phyloP scores from a whole-genome alignment of 2,888 invertebrate genomes.

The Drosophila colorata region DNA sequence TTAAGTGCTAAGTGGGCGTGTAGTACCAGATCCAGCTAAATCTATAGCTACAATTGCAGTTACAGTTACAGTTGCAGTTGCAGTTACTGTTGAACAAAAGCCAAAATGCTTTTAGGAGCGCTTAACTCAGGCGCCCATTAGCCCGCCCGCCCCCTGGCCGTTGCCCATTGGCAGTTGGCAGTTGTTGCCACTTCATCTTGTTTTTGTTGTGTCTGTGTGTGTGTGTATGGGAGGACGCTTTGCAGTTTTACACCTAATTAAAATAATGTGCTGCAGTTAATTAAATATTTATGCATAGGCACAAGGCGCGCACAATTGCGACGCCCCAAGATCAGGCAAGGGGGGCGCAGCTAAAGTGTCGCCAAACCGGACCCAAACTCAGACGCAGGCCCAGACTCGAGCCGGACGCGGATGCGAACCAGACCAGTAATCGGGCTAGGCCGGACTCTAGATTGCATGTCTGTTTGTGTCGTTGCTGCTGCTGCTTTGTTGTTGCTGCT shows the following conservation, averaged over 20 bases:
- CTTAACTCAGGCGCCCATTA: slow-evolving; percentile 22
- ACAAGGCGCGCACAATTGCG: slow-evolving; percentile 49
- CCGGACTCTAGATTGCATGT: slow-evolving; percentile 38
- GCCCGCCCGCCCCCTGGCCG: slow-evolving; percentile 1
- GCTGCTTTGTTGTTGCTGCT: slow-evolving; percentile 28
- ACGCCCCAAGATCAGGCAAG: slow-evolving; percentile 39
- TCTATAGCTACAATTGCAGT: slow-evolving; percentile 14
- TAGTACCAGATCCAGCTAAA: slow-evolving; percentile 24
- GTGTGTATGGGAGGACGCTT: slow-evolving; percentile 29
- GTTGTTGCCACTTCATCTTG: slow-evolving; percentile 29
- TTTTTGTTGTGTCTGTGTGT: slow-evolving; percentile 14
- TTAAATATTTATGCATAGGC: slow-evolving; percentile 85
- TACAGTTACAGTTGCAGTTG: slow-evolving; percentile 20
- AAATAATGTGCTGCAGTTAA: slow-evolving; percentile 86
- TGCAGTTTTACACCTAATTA: slow-evolving; percentile 86
- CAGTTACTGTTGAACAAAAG: slow-evolving; percentile 42
- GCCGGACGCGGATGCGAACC: neutral
- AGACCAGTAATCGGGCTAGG: slow-evolving; percentile 4
- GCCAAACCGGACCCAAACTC: slow-evolving; percentile 27
- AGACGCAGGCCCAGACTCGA: neutral
- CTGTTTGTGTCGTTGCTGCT: slow-evolving; percentile 16
- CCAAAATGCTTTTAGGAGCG: slow-evolving; percentile 49
- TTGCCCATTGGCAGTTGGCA: slow-evolving; percentile 22
- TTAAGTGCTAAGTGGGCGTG: slow-evolving; percentile 38
- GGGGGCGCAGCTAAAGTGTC: slow-evolving; percentile 45